These are phyloP conservation scores for Manis crassicaudata DNA, from an alignment of 2,797 vertebrate species.

Conservation along the genomic window DNA sequence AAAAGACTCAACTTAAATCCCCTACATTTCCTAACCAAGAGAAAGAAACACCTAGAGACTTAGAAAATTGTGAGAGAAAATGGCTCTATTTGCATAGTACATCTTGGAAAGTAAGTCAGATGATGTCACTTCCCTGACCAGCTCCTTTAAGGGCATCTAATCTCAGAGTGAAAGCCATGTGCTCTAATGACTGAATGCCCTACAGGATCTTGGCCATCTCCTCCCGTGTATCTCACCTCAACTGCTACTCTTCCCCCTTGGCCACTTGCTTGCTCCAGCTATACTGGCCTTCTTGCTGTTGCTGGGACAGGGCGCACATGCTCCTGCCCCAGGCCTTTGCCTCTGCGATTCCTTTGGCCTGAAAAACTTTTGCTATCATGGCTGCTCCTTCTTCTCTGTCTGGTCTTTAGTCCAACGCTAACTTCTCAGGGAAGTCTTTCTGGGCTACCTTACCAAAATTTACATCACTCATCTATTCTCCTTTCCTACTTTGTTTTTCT, in stretches of 20 bases:
- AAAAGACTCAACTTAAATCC: not conserved
- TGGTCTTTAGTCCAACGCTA: not conserved
- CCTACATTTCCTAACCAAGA: not conserved
- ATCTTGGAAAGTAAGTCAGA: not conserved
- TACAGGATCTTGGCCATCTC: not conserved
- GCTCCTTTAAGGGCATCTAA: not conserved
- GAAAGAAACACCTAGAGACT: not conserved
- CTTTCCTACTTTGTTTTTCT: not conserved
- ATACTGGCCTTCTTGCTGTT: not conserved
- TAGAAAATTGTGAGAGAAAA: not conserved
- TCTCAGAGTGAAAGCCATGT: not conserved
- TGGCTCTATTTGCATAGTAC: not conserved
- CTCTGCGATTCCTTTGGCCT: not conserved
- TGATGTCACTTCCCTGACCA: not conserved
- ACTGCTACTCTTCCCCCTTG: not conserved
- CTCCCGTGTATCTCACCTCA: not conserved
- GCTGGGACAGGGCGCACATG: not conserved
- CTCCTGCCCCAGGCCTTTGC: not conserved
- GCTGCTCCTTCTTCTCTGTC: not conserved
- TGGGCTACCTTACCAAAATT: not conserved
- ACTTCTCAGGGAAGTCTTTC: not conserved
- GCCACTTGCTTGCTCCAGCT: not conserved
- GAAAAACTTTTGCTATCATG: not conserved
- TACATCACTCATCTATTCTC: not conserved
- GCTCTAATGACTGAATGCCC: not conserved